Base-by-base conservation (phyloP, 2,888 invertebrate genomes). In the Imbricaverruca yamaguchii region DNA sequence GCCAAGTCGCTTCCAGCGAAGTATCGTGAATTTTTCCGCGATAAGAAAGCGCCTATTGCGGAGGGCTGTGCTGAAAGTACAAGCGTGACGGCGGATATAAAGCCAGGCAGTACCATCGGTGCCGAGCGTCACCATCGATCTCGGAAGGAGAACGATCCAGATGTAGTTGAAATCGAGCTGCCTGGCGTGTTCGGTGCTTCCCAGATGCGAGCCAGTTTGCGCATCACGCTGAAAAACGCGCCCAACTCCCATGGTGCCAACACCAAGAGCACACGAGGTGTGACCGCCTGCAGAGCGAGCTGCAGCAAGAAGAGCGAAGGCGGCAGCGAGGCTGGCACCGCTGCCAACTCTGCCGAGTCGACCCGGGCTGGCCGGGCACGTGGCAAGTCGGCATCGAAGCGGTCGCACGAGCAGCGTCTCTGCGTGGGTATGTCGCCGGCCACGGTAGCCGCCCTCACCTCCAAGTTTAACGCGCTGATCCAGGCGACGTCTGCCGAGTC, bases 121-220 rank as follows among this genome's bases (percentile, higher is more conserved):
- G 39, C 25, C 3, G 15, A 74, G 74, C 7, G 18, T 13, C 15
- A 2, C 74, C 39, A 18, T 11, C 18, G 3, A 2, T 9, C 8
- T 2, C 6, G 53, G 21, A 74, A 18, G 53, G 7, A 9, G 3
- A 53, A 18, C 21, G 74, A 74, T 10, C 18, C 53, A 4, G 74
- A 74, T 1, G 74, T 74, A 53, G 74, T 74, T 3, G 74, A 74
- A 53, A 74, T 74, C 15, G 74, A 74, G 53, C 21, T 74, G 21
- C 74, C 74, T 7, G 74, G 74, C 15, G 74, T 74, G 74, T 74
- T 74, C 21, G 74, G 74, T 23, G 80, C 82, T 15, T 81, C 81
- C n/a, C 83, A 81, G 67, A 83, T 82, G 74, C 83, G 80, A 18
- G 83, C 82, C 74, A 83, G 81, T 7, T 82, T 81, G 25, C 83